Evolutionary conservation across 2,797 vertebrate species (phyloP).

Genomic region (Crenuchus spilurus): DNA sequence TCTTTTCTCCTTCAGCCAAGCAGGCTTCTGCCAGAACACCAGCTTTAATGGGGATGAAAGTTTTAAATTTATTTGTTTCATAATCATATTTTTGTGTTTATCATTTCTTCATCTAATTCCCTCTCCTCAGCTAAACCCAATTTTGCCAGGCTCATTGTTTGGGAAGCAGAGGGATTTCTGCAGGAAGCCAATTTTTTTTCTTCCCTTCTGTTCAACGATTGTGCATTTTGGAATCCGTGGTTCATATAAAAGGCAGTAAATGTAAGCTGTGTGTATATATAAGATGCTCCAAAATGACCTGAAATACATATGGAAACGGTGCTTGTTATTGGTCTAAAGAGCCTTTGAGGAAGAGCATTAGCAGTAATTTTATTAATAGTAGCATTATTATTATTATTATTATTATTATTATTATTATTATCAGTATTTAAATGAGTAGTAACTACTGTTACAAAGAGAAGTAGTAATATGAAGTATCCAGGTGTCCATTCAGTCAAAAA

Average conservation of each 20-base stretch:
- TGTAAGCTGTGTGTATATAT: too few relatives aligned
- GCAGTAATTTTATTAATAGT: too few relatives aligned
- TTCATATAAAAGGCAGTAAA: conserved; percentile 22
- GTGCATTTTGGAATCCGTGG: conserved; percentile 52
- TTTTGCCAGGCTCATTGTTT: conserved; percentile 62
- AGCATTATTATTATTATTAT: too few relatives aligned
- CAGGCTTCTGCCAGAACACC: conserved; percentile 53
- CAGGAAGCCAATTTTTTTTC: conserved; percentile 20
- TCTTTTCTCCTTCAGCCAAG: conserved; percentile 47
- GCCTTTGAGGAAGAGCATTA: too few relatives aligned
- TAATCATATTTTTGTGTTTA: conserved; percentile 66
- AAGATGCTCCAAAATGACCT: too few relatives aligned
- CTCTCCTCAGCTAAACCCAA: conserved; percentile 65
- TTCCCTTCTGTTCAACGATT: conserved; percentile 50
- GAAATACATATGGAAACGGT: too few relatives aligned
- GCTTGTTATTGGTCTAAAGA: too few relatives aligned
- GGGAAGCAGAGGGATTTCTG: conserved; percentile 57
- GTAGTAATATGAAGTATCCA: not conserved
- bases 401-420: too few relatives aligned
- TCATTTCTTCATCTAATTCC: conserved; percentile 65
- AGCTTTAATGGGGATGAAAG: conserved; percentile 58
- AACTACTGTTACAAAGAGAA: too few relatives aligned
- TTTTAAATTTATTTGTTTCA: conserved; percentile 66
- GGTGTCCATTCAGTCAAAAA: not conserved
- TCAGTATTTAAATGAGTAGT: too few relatives aligned